A percentile compares a stretch with the other conserved stretches of the same genome.
phyloP scores from a whole-genome alignment of 2,797 vertebrate species.

The Syngnathus rostellatus region DNA sequence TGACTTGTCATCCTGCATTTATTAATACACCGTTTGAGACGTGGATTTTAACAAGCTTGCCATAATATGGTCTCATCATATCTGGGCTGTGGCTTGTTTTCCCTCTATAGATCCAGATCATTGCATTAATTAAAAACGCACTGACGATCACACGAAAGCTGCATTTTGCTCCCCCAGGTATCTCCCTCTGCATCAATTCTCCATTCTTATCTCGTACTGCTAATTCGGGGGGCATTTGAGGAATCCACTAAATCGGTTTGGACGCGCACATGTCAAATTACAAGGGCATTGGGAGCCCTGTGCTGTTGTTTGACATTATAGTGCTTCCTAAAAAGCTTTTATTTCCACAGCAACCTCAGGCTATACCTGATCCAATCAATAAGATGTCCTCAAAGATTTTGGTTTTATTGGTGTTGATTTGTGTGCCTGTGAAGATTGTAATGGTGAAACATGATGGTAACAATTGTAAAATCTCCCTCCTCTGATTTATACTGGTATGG shows the following conservation, averaged over 20 bases:
- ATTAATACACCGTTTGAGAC: conserved; percentile 35
- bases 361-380: conserved; percentile 42
- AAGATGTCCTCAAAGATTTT: conserved; percentile 51
- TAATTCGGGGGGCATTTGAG: conserved; percentile 23
- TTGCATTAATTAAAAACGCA: conserved; percentile 40
- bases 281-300: conserved; percentile 57
- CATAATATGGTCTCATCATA: conserved; percentile 48
- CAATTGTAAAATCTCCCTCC: conserved; percentile 36
- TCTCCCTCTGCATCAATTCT: conserved; percentile 20
- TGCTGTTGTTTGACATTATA: conserved; percentile 44
- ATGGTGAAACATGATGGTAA: conserved; percentile 44
- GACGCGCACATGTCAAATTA: conserved; percentile 46
- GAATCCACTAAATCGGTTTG: conserved; percentile 31
- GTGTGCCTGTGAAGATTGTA: conserved; percentile 49
- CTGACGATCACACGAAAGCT: conserved; percentile 31
- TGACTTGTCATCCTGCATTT: neutral
- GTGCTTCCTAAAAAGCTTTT: conserved; percentile 40
- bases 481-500: conserved; percentile 27
- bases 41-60: conserved; percentile 48
- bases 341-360: conserved; percentile 26
- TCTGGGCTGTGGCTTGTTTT: conserved; percentile 61
- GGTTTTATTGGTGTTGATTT: conserved; percentile 53
- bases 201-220: conserved; percentile 13
- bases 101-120: conserved; percentile 35
- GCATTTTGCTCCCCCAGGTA: conserved; percentile 21